Percentiles rank a stretch among this genome's conserved stretches.
These are phyloP conservation scores for Amphiprion ocellaris DNA, from an alignment of 2,113 vertebrate species.

Conservation along the genomic window DNA sequence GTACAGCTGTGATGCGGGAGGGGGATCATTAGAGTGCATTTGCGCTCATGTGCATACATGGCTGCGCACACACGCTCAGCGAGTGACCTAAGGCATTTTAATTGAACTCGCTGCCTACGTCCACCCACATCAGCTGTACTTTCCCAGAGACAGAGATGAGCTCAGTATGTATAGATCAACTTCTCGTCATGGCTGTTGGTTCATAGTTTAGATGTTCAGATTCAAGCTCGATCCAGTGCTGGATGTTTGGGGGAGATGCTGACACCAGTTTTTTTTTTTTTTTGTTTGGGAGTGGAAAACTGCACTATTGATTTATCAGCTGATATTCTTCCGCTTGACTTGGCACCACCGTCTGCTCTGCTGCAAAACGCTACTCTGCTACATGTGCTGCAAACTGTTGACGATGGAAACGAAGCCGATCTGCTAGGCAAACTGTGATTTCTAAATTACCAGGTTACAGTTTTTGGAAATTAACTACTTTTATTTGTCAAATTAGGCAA, in stretches of 20 bases:
- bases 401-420: too few species aligned
- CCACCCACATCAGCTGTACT: conserved; percentile 32
- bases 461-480: background rate
- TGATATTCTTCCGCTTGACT: too few species aligned
- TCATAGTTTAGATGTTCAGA: background rate
- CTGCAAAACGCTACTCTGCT: too few species aligned
- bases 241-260: too few species aligned
- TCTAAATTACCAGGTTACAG: background rate
- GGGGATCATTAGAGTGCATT: conserved; percentile 21
- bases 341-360: too few species aligned
- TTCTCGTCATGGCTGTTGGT: background rate
- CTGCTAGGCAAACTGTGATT: too few species aligned
- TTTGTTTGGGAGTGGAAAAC: too few species aligned
- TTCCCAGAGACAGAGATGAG: conserved; percentile 14
- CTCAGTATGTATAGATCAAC: conserved; percentile 21
- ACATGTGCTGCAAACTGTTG: too few species aligned
- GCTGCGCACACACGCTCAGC: background rate
- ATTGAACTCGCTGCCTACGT: conserved; percentile 50
- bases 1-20: background rate
- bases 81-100: conserved; percentile 32
- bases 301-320: too few species aligned
- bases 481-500: background rate
- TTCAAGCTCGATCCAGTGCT: too few species aligned
- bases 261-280: too few species aligned
- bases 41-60: background rate